Conservation (phyloP, 2,888 invertebrate genomes). For the Ophioninae sp. region DNA sequence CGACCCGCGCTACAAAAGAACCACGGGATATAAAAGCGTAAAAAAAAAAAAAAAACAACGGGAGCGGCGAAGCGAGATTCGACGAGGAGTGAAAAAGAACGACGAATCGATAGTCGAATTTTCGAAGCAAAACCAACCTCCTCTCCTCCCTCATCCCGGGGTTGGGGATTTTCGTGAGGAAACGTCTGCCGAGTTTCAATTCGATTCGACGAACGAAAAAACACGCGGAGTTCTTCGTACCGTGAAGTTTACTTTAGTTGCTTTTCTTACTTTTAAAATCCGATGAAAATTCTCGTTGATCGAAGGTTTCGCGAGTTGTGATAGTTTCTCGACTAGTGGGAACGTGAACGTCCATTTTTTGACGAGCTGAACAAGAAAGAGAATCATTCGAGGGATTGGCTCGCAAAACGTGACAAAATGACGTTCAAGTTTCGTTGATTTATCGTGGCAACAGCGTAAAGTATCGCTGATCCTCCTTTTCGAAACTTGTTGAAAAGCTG, state of each 20-base stretch:
- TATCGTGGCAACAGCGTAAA: conserved; percentile 9
- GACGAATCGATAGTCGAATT: conserved; percentile 4
- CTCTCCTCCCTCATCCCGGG: too few species aligned
- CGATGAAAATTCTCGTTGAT: conserved; percentile 8
- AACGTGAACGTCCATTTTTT: not conserved
- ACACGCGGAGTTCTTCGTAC: too few species aligned
- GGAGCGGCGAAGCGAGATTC: conserved; percentile 24
- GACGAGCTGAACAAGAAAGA: not conserved
- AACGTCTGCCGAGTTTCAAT: conserved; percentile 36
- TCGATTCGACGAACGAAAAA: not conserved
- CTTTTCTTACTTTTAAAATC: not conserved
- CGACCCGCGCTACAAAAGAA: conserved; percentile 23
- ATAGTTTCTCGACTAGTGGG: not conserved
- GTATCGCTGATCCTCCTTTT: not conserved
- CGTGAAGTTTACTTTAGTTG: too few species aligned
- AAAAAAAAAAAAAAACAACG: not conserved
- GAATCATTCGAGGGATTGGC: not conserved
- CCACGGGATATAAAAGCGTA: conserved; percentile 18
- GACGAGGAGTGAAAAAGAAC: conserved; percentile 48
- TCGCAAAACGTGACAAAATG: conserved; percentile 64
- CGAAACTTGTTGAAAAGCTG: not conserved
- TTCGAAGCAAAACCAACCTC: too few species aligned
- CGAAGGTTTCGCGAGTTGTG: not conserved
- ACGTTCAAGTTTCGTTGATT: conserved; percentile 71
- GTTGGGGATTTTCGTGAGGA: not conserved